Evolutionary conservation across 2,113 vertebrate genomes (phyloP), one percentile per base, ranked within the genome.

Genomic region (Channa maculata): DNA sequence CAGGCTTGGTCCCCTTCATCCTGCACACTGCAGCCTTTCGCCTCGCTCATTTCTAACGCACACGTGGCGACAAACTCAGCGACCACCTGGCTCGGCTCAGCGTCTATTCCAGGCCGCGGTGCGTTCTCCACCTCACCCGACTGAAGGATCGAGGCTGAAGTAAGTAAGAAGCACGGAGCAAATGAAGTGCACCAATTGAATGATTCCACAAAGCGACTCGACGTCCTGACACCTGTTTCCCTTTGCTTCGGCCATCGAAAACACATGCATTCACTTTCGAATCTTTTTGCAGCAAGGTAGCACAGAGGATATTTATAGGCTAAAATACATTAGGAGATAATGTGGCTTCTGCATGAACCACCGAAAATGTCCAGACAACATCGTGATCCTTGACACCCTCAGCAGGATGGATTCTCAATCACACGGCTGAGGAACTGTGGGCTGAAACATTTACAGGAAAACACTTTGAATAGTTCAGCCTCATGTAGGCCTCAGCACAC

Each of bases 181-280:
- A 73, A 83, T 83, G 64, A 68, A 80, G 39, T 37, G 43, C 15
- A 44, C 37, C 75, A 83, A 76, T 36, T 38, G 41, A 83, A 71
- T 11, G 49, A 84, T 51, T 71, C 66, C 34, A 14, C 3, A 52
- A 77, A 37, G 37, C 67, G 46, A 45, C 54, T 52, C 85, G 86
- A 88, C 76, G 86, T 87, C 76, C 79, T 52, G 69, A 76, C 79
- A 81, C 55, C 66, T 6, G 55, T 50, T 65, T 65, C 55, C 24
- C 63, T 65, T 37, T 13, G 66, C 44, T 9, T 54, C 24, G 1
- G 24, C 24, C 24, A 24, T 24, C 24, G 24, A 1, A 24, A 24
- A 24, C 1, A 24, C 24, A 24, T 24, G 24, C 24, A 24, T 24
- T 24, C 24, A 24, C 24, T 24, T 24, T 24, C 24, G 24, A 24